phyloP scores from a whole-genome alignment of 2,888 invertebrate genomes.

The Morinoia aosen region DNA sequence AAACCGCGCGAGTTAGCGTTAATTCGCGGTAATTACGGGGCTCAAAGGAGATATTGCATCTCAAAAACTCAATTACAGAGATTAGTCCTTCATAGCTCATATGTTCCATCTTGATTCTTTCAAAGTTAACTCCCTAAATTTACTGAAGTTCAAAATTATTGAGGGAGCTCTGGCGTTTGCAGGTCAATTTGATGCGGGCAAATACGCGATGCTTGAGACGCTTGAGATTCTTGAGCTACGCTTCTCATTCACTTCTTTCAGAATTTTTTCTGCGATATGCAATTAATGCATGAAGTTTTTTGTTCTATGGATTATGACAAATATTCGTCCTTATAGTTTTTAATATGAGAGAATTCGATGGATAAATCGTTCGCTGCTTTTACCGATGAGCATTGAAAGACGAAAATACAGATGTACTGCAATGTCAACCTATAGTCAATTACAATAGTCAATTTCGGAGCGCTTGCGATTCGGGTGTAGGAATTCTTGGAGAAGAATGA shows the following conservation, averaged over 20 bases:
- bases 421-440: neutral
- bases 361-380: neutral
- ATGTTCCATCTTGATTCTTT: neutral
- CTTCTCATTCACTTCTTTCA: neutral
- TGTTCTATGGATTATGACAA: neutral
- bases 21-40: neutral
- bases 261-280: neutral
- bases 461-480: neutral
- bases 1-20: neutral
- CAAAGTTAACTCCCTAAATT: neutral
- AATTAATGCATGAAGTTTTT: neutral
- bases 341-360: neutral
- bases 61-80: neutral
- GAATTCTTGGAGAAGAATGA: neutral
- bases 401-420: neutral
- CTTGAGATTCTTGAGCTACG: neutral
- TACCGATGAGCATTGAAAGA: neutral
- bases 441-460: neutral
- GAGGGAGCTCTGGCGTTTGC: neutral
- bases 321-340: neutral
- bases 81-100: neutral
- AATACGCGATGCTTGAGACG: neutral
- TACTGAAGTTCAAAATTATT: neutral
- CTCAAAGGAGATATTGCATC: neutral
- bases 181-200: neutral